Evolutionary conservation across 2,113 vertebrate species (phyloP).

Genomic region (Paratilapia polleni): DNA sequence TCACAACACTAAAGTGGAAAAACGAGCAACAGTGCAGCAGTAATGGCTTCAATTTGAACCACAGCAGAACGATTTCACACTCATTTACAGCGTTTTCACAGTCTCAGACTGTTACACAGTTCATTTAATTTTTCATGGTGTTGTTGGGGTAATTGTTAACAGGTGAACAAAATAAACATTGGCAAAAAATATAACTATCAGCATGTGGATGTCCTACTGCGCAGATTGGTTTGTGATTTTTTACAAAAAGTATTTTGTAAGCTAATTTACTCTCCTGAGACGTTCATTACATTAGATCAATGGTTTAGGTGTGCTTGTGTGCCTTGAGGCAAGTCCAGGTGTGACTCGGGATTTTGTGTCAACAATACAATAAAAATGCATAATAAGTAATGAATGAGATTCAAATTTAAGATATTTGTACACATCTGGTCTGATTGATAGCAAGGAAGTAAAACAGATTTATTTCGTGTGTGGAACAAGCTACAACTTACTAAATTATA

Average conservation of each 20-base stretch:
- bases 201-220: accelerated
- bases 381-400: background rate
- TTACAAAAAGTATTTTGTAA: background rate
- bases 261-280: background rate
- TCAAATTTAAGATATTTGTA: background rate
- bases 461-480: background rate
- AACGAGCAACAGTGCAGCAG: background rate
- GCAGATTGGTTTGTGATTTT: background rate
- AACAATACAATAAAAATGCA: background rate
- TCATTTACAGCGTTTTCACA: background rate
- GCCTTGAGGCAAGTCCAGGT: background rate
- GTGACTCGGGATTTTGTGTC: background rate
- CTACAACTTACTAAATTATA: background rate
- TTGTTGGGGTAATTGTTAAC: background rate
- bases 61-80: background rate
- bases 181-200: background rate
- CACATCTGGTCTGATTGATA: background rate
- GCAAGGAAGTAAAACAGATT: background rate
- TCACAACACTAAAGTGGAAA: background rate
- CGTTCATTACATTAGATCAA: background rate
- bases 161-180: background rate
- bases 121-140: background rate
- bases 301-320: background rate
- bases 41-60: background rate
- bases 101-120: background rate